Conservation (phyloP, 2,113 vertebrate genomes). For the Heloderma charlesbogerti region DNA sequence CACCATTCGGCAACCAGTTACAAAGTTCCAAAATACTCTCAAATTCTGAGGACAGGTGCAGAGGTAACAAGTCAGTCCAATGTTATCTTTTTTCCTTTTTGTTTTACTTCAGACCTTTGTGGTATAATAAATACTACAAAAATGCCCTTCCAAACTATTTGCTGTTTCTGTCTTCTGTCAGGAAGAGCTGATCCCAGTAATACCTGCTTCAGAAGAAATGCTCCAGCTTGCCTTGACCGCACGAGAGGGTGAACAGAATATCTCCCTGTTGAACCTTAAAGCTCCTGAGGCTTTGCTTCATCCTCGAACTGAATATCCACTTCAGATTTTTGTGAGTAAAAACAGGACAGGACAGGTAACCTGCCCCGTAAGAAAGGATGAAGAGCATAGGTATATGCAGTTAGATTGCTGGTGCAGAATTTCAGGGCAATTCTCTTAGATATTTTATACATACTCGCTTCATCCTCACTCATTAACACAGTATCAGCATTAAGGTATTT, state of each 20-base stretch:
- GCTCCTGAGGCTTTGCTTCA: slow-evolving; percentile 78
- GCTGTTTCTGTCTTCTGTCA: slow-evolving; percentile 58
- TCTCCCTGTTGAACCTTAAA: slow-evolving; percentile 77
- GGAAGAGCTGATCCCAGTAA: slow-evolving; percentile 76
- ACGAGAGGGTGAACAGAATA: slow-evolving; percentile 25
- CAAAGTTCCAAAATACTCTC: slow-evolving; percentile 69
- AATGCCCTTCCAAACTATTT: slow-evolving; percentile 3
- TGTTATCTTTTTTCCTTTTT: not conserved
- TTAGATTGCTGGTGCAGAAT: not conserved
- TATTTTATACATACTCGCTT: not conserved
- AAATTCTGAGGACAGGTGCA: slow-evolving; percentile 81
- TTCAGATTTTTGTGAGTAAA: slow-evolving; percentile 89
- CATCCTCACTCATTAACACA: not conserved
- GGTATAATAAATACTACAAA: not conserved
- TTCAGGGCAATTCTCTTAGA: not conserved
- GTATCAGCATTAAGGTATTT: not conserved
- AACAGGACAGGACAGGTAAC: slow-evolving; percentile 1
- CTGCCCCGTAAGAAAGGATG: slow-evolving; percentile 3
- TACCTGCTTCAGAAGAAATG: slow-evolving; percentile 24
- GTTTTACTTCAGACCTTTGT: not conserved
- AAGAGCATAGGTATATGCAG: not conserved
- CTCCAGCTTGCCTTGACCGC: not conserved
- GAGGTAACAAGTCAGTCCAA: slow-evolving; percentile 74
- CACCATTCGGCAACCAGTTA: slow-evolving; percentile 77
- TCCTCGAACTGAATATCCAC: slow-evolving; percentile 77